Conservation (phyloP, 2,888 invertebrate species). For the Carabus problematicus region DNA sequence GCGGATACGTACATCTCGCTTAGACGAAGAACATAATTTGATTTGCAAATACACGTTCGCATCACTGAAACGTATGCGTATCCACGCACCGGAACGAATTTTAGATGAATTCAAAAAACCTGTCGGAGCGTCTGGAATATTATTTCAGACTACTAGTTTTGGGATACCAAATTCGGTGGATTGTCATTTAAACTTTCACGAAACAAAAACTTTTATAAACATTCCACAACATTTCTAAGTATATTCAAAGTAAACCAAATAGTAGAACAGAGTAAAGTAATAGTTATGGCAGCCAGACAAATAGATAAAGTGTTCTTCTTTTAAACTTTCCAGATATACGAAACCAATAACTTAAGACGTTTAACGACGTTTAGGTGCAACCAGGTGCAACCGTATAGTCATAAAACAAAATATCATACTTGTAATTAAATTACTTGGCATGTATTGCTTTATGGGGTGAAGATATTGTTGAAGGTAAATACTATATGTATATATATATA, state of each 20-base stretch:
- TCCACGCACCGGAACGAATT: background rate
- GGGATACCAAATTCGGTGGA: background rate
- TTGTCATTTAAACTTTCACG: background rate
- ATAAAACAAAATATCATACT: no score
- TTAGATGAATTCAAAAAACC: background rate
- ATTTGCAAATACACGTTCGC: constrained; percentile 18
- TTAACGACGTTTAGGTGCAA: no score
- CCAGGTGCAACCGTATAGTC: no score
- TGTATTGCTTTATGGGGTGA: no score
- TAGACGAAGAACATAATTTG: constrained; percentile 20
- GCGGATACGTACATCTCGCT: constrained; percentile 10
- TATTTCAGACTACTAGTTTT: background rate
- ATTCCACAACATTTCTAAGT: background rate
- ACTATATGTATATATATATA: no score
- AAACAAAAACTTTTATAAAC: background rate
- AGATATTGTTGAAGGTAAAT: no score
- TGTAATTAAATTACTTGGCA: no score
- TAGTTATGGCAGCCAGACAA: no score
- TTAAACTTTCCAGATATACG: no score
- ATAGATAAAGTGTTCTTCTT: no score
- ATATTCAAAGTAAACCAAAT: background rate
- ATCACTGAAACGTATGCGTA: constrained; percentile 8
- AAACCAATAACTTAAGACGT: no score
- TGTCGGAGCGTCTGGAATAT: background rate
- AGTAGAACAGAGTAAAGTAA: no score